Percentiles rank a stretch among this genome's conserved stretches.
Conservation (phyloP, 1,140 invertebrate species). For the Trichonephila clavata region DNA sequence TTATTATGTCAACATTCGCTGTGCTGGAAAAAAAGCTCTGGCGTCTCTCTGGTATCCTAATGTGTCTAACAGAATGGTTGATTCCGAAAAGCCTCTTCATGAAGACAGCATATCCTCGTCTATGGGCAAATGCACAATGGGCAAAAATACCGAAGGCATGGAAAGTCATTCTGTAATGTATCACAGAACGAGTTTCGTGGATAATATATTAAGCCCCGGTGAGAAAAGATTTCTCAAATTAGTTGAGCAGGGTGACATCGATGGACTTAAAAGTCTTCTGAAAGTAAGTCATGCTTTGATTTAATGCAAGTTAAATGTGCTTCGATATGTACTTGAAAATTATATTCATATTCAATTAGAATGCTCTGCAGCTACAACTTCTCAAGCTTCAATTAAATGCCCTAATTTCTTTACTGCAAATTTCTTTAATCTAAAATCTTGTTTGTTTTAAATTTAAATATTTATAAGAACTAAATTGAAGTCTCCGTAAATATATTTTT, state of each 20-base stretch:
- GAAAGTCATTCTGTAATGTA: background rate
- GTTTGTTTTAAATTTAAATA: no score
- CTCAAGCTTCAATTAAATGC: no score
- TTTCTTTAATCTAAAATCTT: no score
- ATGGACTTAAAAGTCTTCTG: constrained; percentile 19
- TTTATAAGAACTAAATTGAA: no score
- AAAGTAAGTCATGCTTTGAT: constrained; percentile 19
- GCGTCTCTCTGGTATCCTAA: background rate
- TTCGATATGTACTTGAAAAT: no score
- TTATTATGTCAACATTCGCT: constrained; percentile 14
- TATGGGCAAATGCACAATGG: background rate
- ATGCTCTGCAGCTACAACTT: no score
- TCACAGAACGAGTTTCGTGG: constrained; percentile 53
- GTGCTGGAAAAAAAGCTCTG: background rate
- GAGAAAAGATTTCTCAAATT: constrained; percentile 45
- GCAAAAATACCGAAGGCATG: background rate
- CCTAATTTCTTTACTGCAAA: no score
- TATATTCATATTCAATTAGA: no score
- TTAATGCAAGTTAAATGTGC: no score
- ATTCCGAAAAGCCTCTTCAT: background rate
- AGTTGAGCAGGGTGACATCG: constrained; percentile 34
- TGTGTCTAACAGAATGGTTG: background rate
- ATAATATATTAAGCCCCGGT: constrained; percentile 11
- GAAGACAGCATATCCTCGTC: background rate
- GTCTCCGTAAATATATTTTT: no score